Evolutionary conservation across 1,140 invertebrate genomes (phyloP), one percentile per base, ranked within the genome.

Genomic region (Rhyzopertha dominica): DNA sequence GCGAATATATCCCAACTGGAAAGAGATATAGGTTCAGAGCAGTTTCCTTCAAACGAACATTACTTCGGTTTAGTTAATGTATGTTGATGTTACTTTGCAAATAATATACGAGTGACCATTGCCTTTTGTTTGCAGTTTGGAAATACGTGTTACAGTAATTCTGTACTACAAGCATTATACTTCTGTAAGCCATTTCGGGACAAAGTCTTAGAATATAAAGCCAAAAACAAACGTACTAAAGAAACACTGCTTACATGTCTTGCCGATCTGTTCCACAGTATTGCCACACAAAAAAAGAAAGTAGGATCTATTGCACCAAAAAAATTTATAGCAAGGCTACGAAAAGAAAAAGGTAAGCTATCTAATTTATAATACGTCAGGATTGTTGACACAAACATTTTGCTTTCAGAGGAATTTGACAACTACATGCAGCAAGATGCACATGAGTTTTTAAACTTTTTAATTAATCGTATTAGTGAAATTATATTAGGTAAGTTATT

Each of bases 391-490:
- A n/a, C 24, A 18, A 18, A 37, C 8, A 39, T 14, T 12, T 24
- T 38, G 24, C 25, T 80, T 83, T 53, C 76, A 94, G 95, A 97
- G 73, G 84, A 95, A 62, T 99, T 99, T 79, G 95, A 99, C 72
- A 99, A 99, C 71, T 98, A 97, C 65, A 94, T 98, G 87, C 95
- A 99, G 70, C 96, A 99, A 76, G 96, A 99, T 85, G 96, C 96
- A 31, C 96, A 99, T 69, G 96, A 99, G 72, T 99, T 99, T 76
- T 77, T 99, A 32, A 99, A 99, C 70, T 99, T 98, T 71, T 77
- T 99, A 32, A 90, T 99, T 35, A 99, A 99, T 73, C 88, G 90
- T 66, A 92, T 93, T 62, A 92, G 90, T 74, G 89, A 92, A 76
- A 90, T 90, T 52, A 88, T 98, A 57, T 70, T 92, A 67, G 86